Evolutionary conservation across 1,140 invertebrate genomes (phyloP), one percentile per base, ranked within the genome.

Genomic region (Belonocnema kinseyi): DNA sequence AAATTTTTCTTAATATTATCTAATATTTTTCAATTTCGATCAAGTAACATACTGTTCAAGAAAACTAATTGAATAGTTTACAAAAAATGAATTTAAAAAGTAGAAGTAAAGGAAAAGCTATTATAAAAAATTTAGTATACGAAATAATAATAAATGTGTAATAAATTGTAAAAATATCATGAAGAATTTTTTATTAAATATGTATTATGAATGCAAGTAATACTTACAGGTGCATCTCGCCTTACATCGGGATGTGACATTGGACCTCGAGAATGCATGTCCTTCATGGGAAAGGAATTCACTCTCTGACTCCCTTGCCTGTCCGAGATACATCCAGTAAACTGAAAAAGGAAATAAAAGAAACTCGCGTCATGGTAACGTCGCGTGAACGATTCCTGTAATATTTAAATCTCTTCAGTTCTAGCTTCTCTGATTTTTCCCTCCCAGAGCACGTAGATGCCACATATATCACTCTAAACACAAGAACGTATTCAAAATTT

Each of bases 231-330:
- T 61, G 95, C 94, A 89, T 97, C 96, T 80, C 93, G 92, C 86
- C 93, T 95, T 74, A 94, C 90, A 85, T 96, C 95, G 79, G 93
- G 90, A 86, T 94, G 94, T 90, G 93, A 89, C 91, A 94, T 92
- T 76, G 94, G 91, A 73, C 86, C 84, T 50, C 89, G 87, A 56
- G 87, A 84, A 88, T 94, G 90, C 90, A 97, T 93, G 87, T 97
- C 95, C 85, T 96, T 96, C 95, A 97, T 96, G 14, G 96, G 96
- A 92, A 97, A 96, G 13, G 95, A 93, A 87, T 95, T 95, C 16
- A 96, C 94, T 80, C 95, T 93, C 80, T 95, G 94, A 82, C 93
- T 94, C 79, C 92, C 93, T 66, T 95, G 94, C 76, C 93, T 93
- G 82, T 96, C 96, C 54, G 95, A 95, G 12, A 94, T 92, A 86